Evolutionary conservation across 2,888 invertebrate species (phyloP), one percentile per base, ranked within the genome.

Genomic region (Orthonychiurus folsomi): DNA sequence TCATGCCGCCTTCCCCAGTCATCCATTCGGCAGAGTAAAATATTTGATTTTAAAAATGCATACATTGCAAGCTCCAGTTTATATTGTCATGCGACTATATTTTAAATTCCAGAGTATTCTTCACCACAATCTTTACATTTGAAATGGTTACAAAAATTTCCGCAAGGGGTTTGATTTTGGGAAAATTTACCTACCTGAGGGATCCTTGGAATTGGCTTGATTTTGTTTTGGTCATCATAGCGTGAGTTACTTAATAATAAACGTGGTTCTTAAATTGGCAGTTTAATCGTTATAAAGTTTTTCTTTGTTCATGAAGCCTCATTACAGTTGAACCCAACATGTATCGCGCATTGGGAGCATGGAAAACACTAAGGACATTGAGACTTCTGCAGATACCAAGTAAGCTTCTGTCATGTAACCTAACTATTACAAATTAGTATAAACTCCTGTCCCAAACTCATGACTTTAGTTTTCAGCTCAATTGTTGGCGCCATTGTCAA

Each of bases 301-400:
- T 37, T 37, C 37, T 37, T n/a, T n/a, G n/a, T n/a, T 37, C 37
- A 37, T 37, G 37, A n/a, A n/a, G n/a, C n/a, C 37, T 96, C 96
- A 75, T 94, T 96, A 80, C 93, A 94, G n/a, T n/a, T n/a, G n/a
- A n/a, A n/a, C n/a, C n/a, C n/a, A n/a, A n/a, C n/a, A n/a, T n/a
- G n/a, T n/a, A n/a, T n/a, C n/a, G n/a, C n/a, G n/a, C n/a, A n/a
- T n/a, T n/a, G n/a, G n/a, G n/a, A n/a, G n/a, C n/a, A n/a, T n/a
- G n/a, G n/a, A n/a, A n/a, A n/a, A n/a, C n/a, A n/a, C n/a, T n/a
- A n/a, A n/a, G n/a, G n/a, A n/a, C n/a, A n/a, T n/a, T n/a, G n/a
- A n/a, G n/a, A n/a, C n/a, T n/a, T n/a, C n/a, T n/a, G n/a, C n/a
- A n/a, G n/a, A n/a, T n/a, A n/a, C n/a, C n/a, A n/a, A n/a, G n/a